A percentile compares a stretch with the other conserved stretches of the same genome.
These are phyloP conservation scores for Melanotaenia nigrans DNA, from an alignment of 2,797 vertebrate species.

Conservation along the genomic window DNA sequence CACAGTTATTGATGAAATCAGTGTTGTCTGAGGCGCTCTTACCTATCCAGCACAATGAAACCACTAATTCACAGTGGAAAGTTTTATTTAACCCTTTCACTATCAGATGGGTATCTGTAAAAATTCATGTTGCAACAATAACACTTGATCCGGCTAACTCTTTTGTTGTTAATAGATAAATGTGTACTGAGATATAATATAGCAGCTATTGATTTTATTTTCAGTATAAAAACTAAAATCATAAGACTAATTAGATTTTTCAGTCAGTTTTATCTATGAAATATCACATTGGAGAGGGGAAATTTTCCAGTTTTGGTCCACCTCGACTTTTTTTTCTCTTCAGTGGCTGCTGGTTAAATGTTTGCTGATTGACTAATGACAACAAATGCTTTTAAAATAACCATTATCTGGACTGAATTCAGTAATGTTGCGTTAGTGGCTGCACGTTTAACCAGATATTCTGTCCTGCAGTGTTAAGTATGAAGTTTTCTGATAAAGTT, in stretches of 20 bases:
- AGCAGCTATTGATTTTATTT: not conserved
- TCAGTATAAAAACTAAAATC: not conserved
- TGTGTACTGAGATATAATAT: not conserved
- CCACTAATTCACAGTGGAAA: not conserved
- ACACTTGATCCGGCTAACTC: not conserved
- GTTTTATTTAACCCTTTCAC: not conserved
- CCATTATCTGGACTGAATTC: constrained; percentile 7
- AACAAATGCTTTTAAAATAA: constrained; percentile 12
- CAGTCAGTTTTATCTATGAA: not conserved
- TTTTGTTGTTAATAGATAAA: constrained; percentile 1
- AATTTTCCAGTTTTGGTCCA: constrained; percentile 1
- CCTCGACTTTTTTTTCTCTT: not conserved
- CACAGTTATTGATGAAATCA: constrained; percentile 51
- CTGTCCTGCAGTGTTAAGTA: not conserved
- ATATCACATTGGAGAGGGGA: not conserved
- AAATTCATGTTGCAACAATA: not conserved
- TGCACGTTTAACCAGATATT: not conserved
- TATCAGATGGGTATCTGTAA: not conserved
- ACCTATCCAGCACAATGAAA: constrained; percentile 30
- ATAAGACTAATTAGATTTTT: not conserved
- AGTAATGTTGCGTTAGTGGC: constrained; percentile 2
- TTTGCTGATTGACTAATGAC: not conserved
- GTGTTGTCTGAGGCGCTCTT: constrained; percentile 29
- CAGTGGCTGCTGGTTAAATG: constrained; percentile 9
- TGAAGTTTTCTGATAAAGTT: not conserved